phyloP scores from a whole-genome alignment of 2,113 vertebrate genomes.

The Charina bottae region DNA sequence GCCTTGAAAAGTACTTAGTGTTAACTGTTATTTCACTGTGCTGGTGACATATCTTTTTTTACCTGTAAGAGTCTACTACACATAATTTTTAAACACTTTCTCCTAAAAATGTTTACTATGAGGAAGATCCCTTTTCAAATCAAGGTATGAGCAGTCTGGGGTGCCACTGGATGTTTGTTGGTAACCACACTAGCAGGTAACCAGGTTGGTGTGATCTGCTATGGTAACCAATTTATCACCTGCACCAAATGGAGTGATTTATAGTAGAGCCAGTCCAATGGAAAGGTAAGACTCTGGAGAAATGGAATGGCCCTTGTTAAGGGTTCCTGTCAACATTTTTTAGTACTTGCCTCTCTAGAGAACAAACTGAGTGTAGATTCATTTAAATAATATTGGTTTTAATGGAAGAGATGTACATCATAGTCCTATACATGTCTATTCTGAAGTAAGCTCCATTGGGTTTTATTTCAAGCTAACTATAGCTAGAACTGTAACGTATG shows the following conservation, averaged over 20 bases:
- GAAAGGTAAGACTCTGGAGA: too few species aligned
- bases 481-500: neutral
- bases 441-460: neutral
- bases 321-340: neutral
- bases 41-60: neutral
- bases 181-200: neutral
- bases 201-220: neutral
- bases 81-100: neutral
- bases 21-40: neutral
- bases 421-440: neutral
- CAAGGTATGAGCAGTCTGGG: neutral
- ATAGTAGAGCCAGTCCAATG: neutral
- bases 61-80: neutral
- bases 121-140: neutral
- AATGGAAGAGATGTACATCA: neutral
- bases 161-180: neutral
- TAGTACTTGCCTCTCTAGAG: neutral
- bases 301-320: neutral
- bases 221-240: neutral
- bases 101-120: neutral
- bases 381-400: neutral
- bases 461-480: neutral
- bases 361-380: neutral
- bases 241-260: neutral
- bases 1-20: neutral